phyloP scores from a whole-genome alignment of 1,140 invertebrate genomes.

The Megalopta genalis region DNA sequence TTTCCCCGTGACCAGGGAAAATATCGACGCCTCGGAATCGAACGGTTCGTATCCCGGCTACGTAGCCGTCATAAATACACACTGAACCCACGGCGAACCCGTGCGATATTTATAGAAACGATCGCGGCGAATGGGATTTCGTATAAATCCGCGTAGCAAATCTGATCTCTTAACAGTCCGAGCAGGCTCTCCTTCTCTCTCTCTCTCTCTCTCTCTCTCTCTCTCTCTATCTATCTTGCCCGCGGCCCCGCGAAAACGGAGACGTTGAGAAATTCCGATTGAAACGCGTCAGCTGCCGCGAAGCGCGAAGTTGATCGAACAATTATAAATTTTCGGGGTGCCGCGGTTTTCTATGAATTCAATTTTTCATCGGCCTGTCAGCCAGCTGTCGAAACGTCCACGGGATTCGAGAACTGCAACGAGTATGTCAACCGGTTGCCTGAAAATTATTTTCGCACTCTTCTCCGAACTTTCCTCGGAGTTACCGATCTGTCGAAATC shows the following conservation, averaged over 20 bases:
- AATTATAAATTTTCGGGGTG: conserved; percentile 23
- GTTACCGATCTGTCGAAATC: no score
- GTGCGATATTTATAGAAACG: conserved; percentile 56
- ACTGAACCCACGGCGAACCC: conserved; percentile 4
- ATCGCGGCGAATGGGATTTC: conserved; percentile 38
- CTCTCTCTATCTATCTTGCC: no score
- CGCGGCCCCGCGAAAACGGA: background rate
- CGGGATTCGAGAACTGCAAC: background rate
- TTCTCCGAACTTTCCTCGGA: no score
- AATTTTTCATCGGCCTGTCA: conserved; percentile 14
- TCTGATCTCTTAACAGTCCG: conserved; percentile 24
- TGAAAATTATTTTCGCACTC: background rate
- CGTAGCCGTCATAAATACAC: conserved; percentile 55
- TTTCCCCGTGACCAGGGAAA: conserved; percentile 23
- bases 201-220: no score
- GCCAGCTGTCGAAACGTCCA: background rate
- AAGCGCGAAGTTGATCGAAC: conserved; percentile 15
- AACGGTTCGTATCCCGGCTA: conserved; percentile 49
- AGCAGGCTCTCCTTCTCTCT: background rate
- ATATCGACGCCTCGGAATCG: conserved; percentile 36
- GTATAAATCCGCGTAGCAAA: conserved; percentile 23
- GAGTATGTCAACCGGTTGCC: background rate
- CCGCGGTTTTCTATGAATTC: background rate
- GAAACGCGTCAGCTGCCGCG: background rate
- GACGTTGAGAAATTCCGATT: background rate